A percentile compares a stretch with the other conserved stretches of the same genome.
Conservation (phyloP, 2,888 invertebrate species). For the Nasonia oneida region DNA sequence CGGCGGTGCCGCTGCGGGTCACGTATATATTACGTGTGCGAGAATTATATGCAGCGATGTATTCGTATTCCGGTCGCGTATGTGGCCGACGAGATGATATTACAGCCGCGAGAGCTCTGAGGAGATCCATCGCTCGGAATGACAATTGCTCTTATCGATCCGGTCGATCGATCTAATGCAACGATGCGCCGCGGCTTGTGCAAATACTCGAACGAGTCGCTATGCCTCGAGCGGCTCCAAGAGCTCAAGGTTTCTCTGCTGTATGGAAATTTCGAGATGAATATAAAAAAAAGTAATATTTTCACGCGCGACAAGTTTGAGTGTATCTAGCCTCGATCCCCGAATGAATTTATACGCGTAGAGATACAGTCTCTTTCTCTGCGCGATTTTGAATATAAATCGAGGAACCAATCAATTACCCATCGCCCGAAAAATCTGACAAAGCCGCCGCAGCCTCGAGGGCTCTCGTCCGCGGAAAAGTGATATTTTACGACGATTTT, state of each 20-base stretch:
- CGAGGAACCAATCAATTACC: not conserved
- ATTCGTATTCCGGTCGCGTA: constrained; percentile 37
- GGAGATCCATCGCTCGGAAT: constrained; percentile 47
- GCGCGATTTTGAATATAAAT: not conserved
- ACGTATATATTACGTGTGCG: constrained; percentile 1
- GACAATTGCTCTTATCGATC: constrained; percentile 58
- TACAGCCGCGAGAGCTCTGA: constrained; percentile 1
- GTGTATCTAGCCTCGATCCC: not conserved
- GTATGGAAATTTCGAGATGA: not conserved
- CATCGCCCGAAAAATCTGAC: no score
- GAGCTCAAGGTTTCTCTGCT: not conserved
- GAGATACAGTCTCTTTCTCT: not conserved
- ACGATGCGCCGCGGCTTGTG: constrained; percentile 14
- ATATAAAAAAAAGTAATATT: constrained; percentile 21
- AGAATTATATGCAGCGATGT: constrained; percentile 27
- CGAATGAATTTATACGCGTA: not conserved
- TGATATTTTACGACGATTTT: constrained; percentile 55
- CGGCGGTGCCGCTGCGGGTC: constrained; percentile 3
- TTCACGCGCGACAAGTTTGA: constrained; percentile 25
- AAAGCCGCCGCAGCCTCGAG: not conserved
- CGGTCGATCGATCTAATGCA: constrained; percentile 47
- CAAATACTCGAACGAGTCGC: not conserved
- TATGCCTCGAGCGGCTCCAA: not conserved
- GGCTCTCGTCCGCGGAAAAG: constrained; percentile 20
- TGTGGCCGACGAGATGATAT: constrained; percentile 45